Conservation (phyloP, 2,888 invertebrate species). For the Drosophila pegasa region DNA sequence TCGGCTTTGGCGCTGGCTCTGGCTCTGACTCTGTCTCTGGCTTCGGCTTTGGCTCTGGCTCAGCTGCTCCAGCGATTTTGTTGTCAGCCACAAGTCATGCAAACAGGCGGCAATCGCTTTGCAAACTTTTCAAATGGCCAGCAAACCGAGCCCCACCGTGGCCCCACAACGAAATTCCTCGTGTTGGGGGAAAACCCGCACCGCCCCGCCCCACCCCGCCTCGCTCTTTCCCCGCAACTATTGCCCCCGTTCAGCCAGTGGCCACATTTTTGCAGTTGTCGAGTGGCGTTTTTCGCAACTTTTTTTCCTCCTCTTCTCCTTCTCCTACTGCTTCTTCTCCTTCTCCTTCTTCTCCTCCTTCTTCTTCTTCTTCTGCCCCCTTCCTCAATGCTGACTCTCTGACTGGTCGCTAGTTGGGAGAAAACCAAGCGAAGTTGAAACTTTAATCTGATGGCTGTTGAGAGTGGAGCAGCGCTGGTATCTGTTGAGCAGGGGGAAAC, state of each 20-base stretch:
- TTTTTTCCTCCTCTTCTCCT: constrained; percentile 31
- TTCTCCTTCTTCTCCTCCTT: not conserved
- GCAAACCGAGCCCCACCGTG: constrained; percentile 33
- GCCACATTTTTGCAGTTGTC: constrained; percentile 77
- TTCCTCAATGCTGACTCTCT: constrained; percentile 24
- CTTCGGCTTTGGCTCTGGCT: constrained; percentile 29
- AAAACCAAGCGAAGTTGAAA: constrained; percentile 16
- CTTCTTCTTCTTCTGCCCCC: not conserved
- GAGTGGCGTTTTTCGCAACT: constrained; percentile 71
- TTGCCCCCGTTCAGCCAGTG: constrained; percentile 23
- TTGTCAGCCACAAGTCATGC: constrained; percentile 73
- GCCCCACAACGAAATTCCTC: constrained; percentile 6
- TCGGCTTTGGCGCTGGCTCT: constrained; percentile 25
- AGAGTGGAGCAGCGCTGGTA: not conserved
- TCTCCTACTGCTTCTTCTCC: not conserved
- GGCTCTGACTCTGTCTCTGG: not conserved
- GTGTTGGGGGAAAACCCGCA: not conserved
- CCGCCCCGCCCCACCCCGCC: not conserved
- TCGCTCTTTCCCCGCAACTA: constrained; percentile 5
- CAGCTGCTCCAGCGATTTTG: constrained; percentile 57
- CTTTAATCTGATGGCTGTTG: constrained; percentile 19
- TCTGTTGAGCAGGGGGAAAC: not conserved
- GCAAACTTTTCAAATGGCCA: constrained; percentile 70
- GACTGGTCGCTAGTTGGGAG: constrained; percentile 23
- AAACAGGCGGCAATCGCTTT: constrained; percentile 52